Evolutionary conservation across 2,888 invertebrate genomes (phyloP), one percentile per base, ranked within the genome.

Genomic region (Mimachlamys varia): DNA sequence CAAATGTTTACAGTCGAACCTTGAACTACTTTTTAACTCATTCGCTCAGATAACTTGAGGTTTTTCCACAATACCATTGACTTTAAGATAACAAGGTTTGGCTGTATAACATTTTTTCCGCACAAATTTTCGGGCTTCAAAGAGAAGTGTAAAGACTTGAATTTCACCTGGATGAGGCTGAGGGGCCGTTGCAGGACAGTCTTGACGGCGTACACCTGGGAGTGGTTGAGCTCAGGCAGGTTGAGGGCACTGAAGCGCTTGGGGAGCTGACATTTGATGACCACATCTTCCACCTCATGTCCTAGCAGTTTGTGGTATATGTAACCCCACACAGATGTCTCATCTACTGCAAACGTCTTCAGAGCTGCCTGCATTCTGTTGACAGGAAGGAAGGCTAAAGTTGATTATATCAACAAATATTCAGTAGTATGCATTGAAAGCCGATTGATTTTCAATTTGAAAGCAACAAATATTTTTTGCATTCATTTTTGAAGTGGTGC

Each of bases 171-270:
- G 96, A 99, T 99, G 55, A 99, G 97, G 49, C 99, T 99, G 37
- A 99, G 97, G 0, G 99, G 99, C 12, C 99, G 97, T 96, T 99
- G 99, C 3, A 99, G 97, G 0, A 99, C 99, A 96, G 99, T 99
- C 96, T 99, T 99, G 0, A 99, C 99, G 0, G 99, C 99, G 96
- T 99, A 99, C 1, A 99, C 99, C 94, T 97, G 99, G 0, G 99
- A 99, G 92, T 99, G 98, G 97, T 99, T 99, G 90, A 99, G 97
- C 96, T 99, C 99, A 0, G 99, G 99, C 94, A 99, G 97, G 96
- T 99, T 99, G 0, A 99, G 99, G 0, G 99, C 99, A 90, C 99
- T 99, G 96, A 99, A 99, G 95, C 99, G 98, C 96, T 99, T 99
- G 0, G 99, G 99, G 89, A 99, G 97, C 93, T 98, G 98, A 93